Evolutionary conservation across 2,113 vertebrate species (phyloP), one percentile per base, ranked within the genome.

Genomic region (Cathartes aura): DNA sequence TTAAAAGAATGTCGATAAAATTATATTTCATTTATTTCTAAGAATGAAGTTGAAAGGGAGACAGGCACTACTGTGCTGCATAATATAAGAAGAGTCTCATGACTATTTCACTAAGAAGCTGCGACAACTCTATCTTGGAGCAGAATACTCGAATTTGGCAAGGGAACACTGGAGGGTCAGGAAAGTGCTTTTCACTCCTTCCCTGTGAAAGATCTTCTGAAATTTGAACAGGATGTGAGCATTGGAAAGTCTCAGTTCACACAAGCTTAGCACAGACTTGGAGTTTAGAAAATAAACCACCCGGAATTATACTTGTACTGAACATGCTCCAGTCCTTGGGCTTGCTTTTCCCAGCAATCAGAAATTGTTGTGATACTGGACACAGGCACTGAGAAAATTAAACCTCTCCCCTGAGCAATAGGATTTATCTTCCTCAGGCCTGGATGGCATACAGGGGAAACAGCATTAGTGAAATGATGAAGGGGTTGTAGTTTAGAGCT

Each of bases 171-270:
- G 24, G 23, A 90, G 55, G 90, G 75, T 83, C 86, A 93, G 40
- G 22, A 93, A 74, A 97, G 63, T 71, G 63, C 47, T 90, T 95
- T 92, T 90, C 43, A 38, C 72, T 94, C 34, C 53, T 94, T 86
- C 75, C 9, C 60, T 91, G 71, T 92, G 91, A 96, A 97, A 95
- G 93, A 78, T 90, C 20, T 93, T 75, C 74, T 87, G 63, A 92
- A 93, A 88, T 96, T 86, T 75, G 92, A 82, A 93, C 70, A 83
- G 67, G 82, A 93, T 89, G 60, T 93, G 92, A 95, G 59, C 1
- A 0, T 36, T 94, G 60, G 60, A 93, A 90, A 93, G 40, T 59
- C 47, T 89, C 67, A 36, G 60, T 91, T 97, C 83, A 87, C 92
- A 95, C 36, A 89, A 87, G 34, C n/a, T 83, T 88, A 87, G 55